These are phyloP conservation scores for Hyla sarda DNA, from an alignment of 2,113 vertebrate species.

Conservation along the genomic window DNA sequence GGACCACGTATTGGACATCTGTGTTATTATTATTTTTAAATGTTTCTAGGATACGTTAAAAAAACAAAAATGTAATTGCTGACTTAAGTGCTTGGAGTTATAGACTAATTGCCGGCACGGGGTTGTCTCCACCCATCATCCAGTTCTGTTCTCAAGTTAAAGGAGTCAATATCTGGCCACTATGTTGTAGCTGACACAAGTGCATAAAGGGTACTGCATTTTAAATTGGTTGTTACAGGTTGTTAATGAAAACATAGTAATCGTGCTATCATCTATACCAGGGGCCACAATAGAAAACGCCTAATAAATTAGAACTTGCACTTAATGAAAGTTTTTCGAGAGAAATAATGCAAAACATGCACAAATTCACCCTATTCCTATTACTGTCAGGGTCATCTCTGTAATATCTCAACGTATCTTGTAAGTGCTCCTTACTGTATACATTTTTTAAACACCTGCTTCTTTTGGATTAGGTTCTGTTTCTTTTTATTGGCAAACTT, in stretches of 20 bases:
- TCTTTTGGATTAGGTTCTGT: conserved; percentile 7
- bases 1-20: background rate
- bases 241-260: background rate
- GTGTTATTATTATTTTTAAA: conserved; percentile 22
- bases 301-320: background rate
- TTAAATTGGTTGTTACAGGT: background rate
- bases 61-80: too few species aligned
- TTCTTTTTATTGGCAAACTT: conserved; percentile 3
- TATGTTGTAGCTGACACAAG: too few species aligned
- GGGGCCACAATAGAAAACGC: background rate
- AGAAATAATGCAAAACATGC: background rate
- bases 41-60: background rate
- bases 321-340: background rate
- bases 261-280: background rate
- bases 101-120: background rate
- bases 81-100: too few species aligned
- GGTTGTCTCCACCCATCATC: background rate
- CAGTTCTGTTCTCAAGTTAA: background rate
- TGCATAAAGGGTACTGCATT: too few species aligned
- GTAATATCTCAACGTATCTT: background rate
- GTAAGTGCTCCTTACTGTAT: conserved; percentile 9
- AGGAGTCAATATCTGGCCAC: too few species aligned
- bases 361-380: background rate
- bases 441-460: conserved; percentile 30
- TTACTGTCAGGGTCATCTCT: background rate